A percentile compares a stretch with the other conserved stretches of the same genome.
phyloP scores from a whole-genome alignment of 1,140 invertebrate species.

The Camponotus vicinus region DNA sequence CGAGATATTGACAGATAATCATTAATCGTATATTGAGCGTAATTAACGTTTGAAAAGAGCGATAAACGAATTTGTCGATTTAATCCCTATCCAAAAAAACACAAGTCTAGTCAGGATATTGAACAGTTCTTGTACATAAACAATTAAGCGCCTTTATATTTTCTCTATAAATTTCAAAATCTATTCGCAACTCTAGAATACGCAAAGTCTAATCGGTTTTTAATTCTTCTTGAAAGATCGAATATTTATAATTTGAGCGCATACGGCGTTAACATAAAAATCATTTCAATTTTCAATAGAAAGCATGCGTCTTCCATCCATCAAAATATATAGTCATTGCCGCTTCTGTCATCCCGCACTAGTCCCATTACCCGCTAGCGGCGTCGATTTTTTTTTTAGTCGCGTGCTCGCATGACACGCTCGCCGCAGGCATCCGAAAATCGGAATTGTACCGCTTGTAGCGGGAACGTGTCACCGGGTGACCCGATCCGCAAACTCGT shows the following conservation, averaged over 20 bases:
- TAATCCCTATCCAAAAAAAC: background rate
- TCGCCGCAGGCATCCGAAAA: background rate
- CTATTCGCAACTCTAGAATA: background rate
- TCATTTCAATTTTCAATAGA: background rate
- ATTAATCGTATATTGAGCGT: background rate
- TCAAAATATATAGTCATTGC: background rate
- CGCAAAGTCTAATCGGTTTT: no score
- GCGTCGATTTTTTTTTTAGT: background rate
- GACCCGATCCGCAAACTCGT: conserved; percentile 73
- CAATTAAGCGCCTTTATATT: background rate
- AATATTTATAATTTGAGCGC: background rate
- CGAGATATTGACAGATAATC: background rate
- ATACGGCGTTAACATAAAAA: background rate
- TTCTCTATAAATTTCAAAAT: background rate
- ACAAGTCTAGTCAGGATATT: background rate
- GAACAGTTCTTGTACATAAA: background rate
- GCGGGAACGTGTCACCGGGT: conserved; percentile 71
- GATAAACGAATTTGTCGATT: background rate
- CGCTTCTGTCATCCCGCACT: background rate
- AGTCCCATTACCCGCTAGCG: background rate
- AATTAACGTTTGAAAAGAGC: background rate
- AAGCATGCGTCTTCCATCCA: background rate
- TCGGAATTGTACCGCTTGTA: background rate
- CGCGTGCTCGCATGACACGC: background rate
- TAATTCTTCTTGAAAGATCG: background rate